Conservation (phyloP, 1,140 invertebrate species). For the Geopemphigus sp. region DNA sequence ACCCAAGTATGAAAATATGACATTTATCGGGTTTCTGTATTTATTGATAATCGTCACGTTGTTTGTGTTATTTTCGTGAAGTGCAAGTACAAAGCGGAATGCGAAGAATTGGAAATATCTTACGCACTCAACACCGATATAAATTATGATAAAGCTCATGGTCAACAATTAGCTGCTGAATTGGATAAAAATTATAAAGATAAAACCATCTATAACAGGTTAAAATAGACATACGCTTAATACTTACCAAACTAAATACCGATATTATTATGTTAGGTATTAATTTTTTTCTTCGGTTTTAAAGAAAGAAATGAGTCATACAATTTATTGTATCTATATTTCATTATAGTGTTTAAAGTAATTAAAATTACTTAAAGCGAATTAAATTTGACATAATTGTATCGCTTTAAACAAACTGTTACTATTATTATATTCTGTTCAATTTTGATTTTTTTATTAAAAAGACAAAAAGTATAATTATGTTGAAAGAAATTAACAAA, state of each 20-base stretch:
- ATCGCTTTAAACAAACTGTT: no score
- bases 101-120: constrained; percentile 21
- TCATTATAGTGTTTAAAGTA: no score
- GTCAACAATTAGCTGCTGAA: constrained; percentile 3
- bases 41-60: background rate
- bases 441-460: no score
- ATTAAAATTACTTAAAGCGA: no score
- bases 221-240: background rate
- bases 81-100: constrained; percentile 40
- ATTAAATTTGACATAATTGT: no score
- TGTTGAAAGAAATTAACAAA: no score
- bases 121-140: constrained; percentile 17
- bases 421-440: no score
- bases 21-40: background rate
- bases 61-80: background rate
- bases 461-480: no score
- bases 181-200: background rate
- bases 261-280: background rate
- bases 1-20: constrained; percentile 1
- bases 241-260: no score
- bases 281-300: no score
- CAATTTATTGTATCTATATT: no score
- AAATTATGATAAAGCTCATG: constrained; percentile 41
- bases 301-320: no score
- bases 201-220: constrained; percentile 18